Evolutionary conservation across 2,113 vertebrate genomes (phyloP).

Genomic region (Ammodytes dubius): DNA sequence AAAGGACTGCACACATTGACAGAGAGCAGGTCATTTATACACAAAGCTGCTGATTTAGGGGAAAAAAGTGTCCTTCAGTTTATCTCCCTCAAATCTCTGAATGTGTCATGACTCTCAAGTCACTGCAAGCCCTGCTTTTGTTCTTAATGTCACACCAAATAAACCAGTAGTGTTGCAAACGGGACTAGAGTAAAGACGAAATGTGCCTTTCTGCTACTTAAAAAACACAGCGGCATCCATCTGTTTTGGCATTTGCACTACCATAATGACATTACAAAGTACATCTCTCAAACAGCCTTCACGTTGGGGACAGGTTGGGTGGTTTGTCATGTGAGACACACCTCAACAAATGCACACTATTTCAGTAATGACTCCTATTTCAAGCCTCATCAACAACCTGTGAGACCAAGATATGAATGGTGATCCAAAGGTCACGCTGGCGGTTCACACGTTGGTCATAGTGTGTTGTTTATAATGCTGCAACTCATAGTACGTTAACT

Average conservation of each 20-base stretch:
- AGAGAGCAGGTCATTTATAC: conserved; percentile 42
- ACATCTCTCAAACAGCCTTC: conserved; percentile 54
- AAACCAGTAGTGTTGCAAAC: conserved; percentile 26
- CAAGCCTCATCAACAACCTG: conserved; percentile 56
- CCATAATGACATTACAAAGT: conserved; percentile 57
- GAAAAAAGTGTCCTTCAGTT: conserved; percentile 71
- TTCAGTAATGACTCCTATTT: conserved; percentile 56
- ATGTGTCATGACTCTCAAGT: conserved; percentile 43
- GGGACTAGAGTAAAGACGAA: conserved; percentile 48
- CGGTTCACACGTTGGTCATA: conserved; percentile 28
- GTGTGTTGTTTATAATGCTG: conserved; percentile 56
- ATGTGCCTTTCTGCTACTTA: conserved; percentile 80
- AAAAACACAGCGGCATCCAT: conserved; percentile 58
- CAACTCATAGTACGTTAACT: conserved; percentile 61
- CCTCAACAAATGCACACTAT: conserved; percentile 60
- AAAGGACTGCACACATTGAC: conserved; percentile 55
- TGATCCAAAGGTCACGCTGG: conserved; percentile 43
- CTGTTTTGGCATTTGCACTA: conserved; percentile 80
- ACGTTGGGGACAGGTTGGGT: conserved; percentile 29
- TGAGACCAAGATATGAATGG: conserved; percentile 39
- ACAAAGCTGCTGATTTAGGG: conserved; percentile 69
- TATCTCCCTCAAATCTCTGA: conserved; percentile 65
- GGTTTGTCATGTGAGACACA: conserved; percentile 44
- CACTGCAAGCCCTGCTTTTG: conserved; percentile 43
- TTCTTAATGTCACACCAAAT: conserved; percentile 61